These are phyloP conservation scores for Drosophila repleta DNA, from an alignment of 1,140 invertebrate species.

Conservation along the genomic window DNA sequence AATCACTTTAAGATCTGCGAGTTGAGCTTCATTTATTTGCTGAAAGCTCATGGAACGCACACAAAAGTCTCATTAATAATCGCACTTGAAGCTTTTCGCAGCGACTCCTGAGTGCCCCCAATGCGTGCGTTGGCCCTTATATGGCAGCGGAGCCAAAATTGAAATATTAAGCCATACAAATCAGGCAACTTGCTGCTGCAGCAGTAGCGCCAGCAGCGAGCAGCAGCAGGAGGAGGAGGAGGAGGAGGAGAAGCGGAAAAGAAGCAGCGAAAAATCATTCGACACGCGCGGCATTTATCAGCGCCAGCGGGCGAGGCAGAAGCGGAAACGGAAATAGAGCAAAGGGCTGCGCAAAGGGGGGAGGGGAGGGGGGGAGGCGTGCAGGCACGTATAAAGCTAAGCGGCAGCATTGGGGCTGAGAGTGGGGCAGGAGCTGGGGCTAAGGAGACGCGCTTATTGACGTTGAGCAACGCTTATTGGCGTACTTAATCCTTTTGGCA, in stretches of 20 bases:
- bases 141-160: slow-evolving; percentile 49
- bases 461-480: slow-evolving; percentile 80
- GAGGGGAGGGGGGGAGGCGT: too few relatives aligned
- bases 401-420: too few relatives aligned
- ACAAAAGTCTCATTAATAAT: background rate
- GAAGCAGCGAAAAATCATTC: slow-evolving; percentile 41
- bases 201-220: background rate
- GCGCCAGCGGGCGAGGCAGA: slow-evolving; percentile 20
- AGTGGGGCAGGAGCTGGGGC: background rate
- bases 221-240: slow-evolving; percentile 7
- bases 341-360: slow-evolving; percentile 55
- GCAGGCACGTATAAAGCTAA: slow-evolving; percentile 9
- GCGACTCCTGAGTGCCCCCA: slow-evolving; percentile 25
- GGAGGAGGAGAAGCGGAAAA: background rate
- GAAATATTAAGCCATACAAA: slow-evolving; percentile 77
- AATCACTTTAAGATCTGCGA: background rate
- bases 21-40: background rate
- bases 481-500: slow-evolving; percentile 80
- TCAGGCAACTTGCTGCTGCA: slow-evolving; percentile 49
- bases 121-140: slow-evolving; percentile 3
- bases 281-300: slow-evolving; percentile 70
- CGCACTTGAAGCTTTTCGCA: background rate
- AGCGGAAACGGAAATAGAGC: slow-evolving; percentile 67
- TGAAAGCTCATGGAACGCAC: background rate
- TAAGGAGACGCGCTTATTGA: slow-evolving; percentile 62